phyloP scores from a whole-genome alignment of 2,888 invertebrate genomes.

The Autographa gamma region DNA sequence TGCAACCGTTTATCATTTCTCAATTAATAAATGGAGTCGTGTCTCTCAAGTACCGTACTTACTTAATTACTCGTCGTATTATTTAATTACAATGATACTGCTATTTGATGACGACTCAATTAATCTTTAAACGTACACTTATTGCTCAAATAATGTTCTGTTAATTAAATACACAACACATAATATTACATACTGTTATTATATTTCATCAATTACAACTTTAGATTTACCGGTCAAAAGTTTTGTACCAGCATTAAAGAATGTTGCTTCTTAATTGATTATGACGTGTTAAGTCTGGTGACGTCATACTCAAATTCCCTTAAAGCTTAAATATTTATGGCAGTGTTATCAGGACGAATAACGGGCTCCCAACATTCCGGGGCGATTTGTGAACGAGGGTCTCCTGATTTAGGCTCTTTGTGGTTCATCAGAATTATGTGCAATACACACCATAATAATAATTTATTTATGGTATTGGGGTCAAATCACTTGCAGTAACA shows the following conservation, averaged over 20 bases:
- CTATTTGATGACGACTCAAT: constrained; percentile 29
- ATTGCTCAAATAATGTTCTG: not conserved
- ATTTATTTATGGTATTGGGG: no score
- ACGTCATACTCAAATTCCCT: constrained; percentile 37
- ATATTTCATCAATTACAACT: no score
- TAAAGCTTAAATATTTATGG: constrained; percentile 28
- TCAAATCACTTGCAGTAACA: no score
- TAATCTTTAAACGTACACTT: not conserved
- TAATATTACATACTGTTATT: no score
- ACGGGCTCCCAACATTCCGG: constrained; percentile 51
- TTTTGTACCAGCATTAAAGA: not conserved
- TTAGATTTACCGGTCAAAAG: no score
- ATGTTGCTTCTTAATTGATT: constrained; percentile 11
- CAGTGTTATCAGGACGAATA: constrained; percentile 54
- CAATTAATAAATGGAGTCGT: constrained; percentile 28
- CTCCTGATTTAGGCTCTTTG: constrained; percentile 12
- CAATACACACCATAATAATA: no score
- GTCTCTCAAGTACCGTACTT: constrained; percentile 13
- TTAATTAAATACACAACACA: constrained; percentile 4
- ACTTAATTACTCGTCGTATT: constrained; percentile 17
- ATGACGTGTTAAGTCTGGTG: constrained; percentile 14
- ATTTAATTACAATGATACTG: constrained; percentile 19
- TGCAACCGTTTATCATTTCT: constrained; percentile 8
- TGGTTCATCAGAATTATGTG: not conserved
- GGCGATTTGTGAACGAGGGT: constrained; percentile 25